phyloP scores from a whole-genome alignment of 2,113 vertebrate genomes.

The Okapia johnstoni region DNA sequence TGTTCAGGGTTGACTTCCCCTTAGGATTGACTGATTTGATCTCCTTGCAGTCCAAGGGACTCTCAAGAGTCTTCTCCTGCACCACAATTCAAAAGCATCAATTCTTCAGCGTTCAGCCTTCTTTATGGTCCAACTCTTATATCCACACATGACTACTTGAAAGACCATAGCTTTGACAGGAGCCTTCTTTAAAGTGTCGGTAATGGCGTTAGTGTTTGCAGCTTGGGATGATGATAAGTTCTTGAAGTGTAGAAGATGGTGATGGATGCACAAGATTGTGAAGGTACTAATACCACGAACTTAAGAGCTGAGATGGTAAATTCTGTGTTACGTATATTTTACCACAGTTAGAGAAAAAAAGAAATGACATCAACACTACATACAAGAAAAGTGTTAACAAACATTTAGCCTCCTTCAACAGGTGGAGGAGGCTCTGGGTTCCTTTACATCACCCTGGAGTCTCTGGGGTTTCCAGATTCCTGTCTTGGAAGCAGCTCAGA shows the following conservation, averaged over 20 bases:
- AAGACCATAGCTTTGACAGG: neutral
- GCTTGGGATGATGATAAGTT: neutral
- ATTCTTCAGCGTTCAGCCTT: neutral
- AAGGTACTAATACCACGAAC: neutral
- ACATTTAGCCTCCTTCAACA: neutral
- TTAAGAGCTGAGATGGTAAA: neutral
- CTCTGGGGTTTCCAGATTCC: neutral
- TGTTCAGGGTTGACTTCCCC: neutral
- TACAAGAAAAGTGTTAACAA: neutral
- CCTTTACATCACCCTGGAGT: neutral
- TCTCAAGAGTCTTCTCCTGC: neutral
- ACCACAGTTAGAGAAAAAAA: neutral
- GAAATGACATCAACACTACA: neutral
- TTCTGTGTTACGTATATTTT: neutral
- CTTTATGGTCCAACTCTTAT: neutral
- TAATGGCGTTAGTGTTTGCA: rapidly evolving
- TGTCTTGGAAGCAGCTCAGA: neutral
- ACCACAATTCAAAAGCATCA: neutral
- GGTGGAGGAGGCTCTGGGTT: neutral
- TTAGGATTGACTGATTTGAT: neutral
- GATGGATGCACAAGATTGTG: rapidly evolving
- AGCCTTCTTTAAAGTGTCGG: neutral
- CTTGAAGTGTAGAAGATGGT: neutral
- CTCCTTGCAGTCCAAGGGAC: neutral
- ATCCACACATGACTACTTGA: neutral